Evolutionary conservation across 2,888 invertebrate genomes (phyloP).

Genomic region (Drosophila peninsularis): DNA sequence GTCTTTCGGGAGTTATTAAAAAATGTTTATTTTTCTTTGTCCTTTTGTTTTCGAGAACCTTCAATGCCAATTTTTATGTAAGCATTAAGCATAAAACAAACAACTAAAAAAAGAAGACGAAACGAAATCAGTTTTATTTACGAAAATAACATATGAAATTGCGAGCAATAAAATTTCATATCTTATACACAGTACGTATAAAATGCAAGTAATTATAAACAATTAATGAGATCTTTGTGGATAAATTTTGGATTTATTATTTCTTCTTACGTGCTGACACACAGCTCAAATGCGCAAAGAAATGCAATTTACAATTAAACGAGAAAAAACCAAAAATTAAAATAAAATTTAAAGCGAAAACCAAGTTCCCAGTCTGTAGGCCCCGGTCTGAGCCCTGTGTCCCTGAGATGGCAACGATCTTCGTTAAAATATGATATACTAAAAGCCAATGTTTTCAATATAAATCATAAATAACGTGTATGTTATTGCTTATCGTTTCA

Average conservation of each 20-base stretch:
- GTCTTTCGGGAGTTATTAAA: conserved; percentile 13
- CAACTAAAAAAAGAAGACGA: not conserved
- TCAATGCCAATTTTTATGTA: conserved; percentile 43
- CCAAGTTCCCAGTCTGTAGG: not conserved
- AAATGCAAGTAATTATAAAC: conserved; percentile 61
- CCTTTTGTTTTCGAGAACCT: conserved; percentile 19
- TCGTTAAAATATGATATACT: conserved; percentile 58
- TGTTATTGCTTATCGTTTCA: conserved; percentile 20
- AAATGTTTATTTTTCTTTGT: conserved; percentile 11
- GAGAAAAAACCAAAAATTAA: not conserved
- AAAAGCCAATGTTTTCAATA: conserved; percentile 21
- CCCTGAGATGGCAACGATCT: conserved; percentile 61
- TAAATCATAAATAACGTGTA: conserved; percentile 8
- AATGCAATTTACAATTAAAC: conserved; percentile 36
- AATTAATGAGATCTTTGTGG: conserved; percentile 40
- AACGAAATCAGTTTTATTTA: conserved; percentile 36
- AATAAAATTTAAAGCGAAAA: not conserved
- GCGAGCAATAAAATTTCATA: conserved; percentile 80
- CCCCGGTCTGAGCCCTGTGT: conserved; percentile 29
- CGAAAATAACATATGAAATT: conserved; percentile 79
- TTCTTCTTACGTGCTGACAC: conserved; percentile 26
- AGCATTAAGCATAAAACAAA: conserved; percentile 13
- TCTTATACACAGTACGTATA: conserved; percentile 75
- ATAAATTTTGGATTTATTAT: conserved; percentile 40
- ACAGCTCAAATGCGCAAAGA: conserved; percentile 38